Evolutionary conservation across 2,797 vertebrate species (phyloP), one percentile per base, ranked within the genome.

Genomic region (Enteromius anoplus): DNA sequence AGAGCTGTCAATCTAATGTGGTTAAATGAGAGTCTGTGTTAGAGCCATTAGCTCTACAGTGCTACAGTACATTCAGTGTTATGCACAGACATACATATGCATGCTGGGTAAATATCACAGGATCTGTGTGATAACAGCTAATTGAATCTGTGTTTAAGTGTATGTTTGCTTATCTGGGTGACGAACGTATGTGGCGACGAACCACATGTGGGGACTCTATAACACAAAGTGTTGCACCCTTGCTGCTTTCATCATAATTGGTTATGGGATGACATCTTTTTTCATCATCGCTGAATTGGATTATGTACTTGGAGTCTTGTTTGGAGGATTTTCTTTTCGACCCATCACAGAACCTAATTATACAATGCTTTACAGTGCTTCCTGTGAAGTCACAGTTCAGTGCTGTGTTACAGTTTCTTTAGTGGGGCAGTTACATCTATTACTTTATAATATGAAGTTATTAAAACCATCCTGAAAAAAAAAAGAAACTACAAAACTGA

Each of bases 201-300:
- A 83, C 34, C 81, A 55, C 78, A 82, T 32, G 32, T 32, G 75
- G 83, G 75, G 72, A 82, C 51, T 68, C 37, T 77, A 32, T 75
- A 34, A 42, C 37, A 60, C 69, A 75, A 72, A 60, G 72, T 45
- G 40, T 81, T 84, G 78, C 70, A 86, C 82, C 62, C 73, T 68
- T 83, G 29, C 80, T 75, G 84, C 73, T 78, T 84, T 88, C 80
- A 86, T 80, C 49, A 15, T 83, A 82, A 86, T 86, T 85, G 82
- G 83, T 86, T 85, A 84, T 81, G 65, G 72, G 75, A 75, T 89
- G 80, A 69, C 68, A 85, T 87, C 49, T 82, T 85, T 78, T 83
- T 77, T 84, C 60, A 82, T 87, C 76, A 82, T 81, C 69, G 45
- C 76, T 23, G 55, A 81, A 86, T 77, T 70, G 66, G 87, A 88